These are phyloP conservation scores for Rhagonycha fulva DNA, from an alignment of 2,888 invertebrate species.

Conservation along the genomic window DNA sequence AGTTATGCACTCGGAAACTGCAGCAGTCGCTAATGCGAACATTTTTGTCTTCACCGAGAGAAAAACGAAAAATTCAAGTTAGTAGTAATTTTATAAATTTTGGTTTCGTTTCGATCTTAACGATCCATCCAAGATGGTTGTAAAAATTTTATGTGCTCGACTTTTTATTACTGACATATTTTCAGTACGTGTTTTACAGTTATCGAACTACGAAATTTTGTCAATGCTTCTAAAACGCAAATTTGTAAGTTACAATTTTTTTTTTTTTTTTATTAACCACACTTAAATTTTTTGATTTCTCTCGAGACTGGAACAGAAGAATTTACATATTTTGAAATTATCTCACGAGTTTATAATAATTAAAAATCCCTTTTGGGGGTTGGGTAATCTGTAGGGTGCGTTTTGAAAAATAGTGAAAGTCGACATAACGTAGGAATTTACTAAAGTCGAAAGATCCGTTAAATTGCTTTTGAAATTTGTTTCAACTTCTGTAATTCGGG, in stretches of 20 bases:
- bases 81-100: neutral
- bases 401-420: neutral
- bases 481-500: too few relatives aligned
- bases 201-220: conserved; percentile 24
- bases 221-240: neutral
- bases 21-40: neutral
- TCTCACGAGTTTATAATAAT: neutral
- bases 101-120: conserved; percentile 5
- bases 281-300: neutral
- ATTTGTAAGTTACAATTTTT: conserved; percentile 3
- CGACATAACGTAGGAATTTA: neutral
- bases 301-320: neutral
- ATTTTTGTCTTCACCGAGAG: neutral
- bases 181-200: conserved; percentile 26
- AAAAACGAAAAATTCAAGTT: neutral
- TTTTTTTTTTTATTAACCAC: neutral
- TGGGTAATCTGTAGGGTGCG: neutral
- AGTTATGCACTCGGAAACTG: neutral
- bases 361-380: neutral
- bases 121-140: conserved; percentile 20
- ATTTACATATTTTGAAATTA: neutral
- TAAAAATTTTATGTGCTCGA: conserved; percentile 26
- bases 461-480: too few relatives aligned
- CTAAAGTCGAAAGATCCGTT: too few relatives aligned
- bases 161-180: conserved; percentile 27